Evolutionary conservation across 2,113 vertebrate genomes (phyloP).

Genomic region (Dryoscopus gambensis): DNA sequence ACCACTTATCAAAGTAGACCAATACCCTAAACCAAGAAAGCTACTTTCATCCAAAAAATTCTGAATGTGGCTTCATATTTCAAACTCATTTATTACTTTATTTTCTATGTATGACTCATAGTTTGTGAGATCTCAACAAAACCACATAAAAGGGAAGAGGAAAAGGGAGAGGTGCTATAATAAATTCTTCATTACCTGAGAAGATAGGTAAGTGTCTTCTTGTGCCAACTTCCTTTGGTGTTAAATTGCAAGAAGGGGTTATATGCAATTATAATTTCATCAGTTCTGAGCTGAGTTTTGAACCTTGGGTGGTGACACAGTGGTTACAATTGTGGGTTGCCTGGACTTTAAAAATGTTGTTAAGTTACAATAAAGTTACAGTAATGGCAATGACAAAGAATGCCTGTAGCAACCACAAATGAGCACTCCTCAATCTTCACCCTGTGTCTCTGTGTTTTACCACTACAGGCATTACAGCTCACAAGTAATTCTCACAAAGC

Average conservation of each 20-base stretch:
- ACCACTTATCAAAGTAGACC: neutral
- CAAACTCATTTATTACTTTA: neutral
- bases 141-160: neutral
- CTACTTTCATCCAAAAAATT: neutral
- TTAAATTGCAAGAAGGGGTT: neutral
- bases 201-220: neutral
- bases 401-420: neutral
- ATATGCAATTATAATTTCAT: neutral
- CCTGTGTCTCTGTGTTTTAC: neutral
- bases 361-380: neutral
- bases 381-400: neutral
- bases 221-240: accelerated
- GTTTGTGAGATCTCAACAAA: neutral
- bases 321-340: neutral
- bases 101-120: neutral
- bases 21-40: neutral
- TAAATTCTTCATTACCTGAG: neutral
- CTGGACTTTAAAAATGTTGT: neutral
- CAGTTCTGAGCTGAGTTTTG: neutral
- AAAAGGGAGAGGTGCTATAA: neutral
- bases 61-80: neutral
- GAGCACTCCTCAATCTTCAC: neutral
- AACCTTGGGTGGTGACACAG: neutral
- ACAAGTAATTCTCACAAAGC: neutral
- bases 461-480: neutral